A percentile compares a stretch with the other conserved stretches of the same genome.
phyloP scores from a whole-genome alignment of 2,113 vertebrate species.

The Fulmarus glacialis region DNA sequence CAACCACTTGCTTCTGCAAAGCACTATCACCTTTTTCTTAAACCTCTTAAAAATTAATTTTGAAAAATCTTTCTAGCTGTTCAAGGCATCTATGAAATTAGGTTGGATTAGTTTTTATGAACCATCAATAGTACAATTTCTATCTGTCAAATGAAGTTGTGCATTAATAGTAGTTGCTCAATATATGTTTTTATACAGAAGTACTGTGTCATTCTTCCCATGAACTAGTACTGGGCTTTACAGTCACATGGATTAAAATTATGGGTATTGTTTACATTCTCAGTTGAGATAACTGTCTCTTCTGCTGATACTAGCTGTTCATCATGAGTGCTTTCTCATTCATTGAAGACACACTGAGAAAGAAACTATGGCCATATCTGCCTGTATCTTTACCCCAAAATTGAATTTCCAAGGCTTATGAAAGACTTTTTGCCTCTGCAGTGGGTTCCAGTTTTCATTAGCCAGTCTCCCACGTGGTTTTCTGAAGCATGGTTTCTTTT shows the following conservation, averaged over 20 bases:
- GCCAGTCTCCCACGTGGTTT: not conserved
- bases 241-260: not conserved
- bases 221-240: not conserved
- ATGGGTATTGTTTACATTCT: not conserved
- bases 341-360: not conserved
- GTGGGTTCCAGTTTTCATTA: not conserved
- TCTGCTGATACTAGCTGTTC: not conserved
- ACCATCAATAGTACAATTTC: not conserved
- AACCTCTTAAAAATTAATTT: slow-evolving; percentile 25
- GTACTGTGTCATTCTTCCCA: not conserved
- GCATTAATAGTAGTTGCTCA: not conserved
- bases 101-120: not conserved
- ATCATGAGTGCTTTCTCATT: not conserved
- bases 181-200: not conserved
- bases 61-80: slow-evolving; percentile 2
- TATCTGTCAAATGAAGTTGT: not conserved
- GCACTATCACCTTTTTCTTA: not conserved
- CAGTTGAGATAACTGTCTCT: not conserved
- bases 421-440: not conserved
- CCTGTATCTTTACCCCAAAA: not conserved
- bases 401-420: not conserved
- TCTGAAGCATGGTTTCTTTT: not conserved
- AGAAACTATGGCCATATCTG: not conserved
- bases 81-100: slow-evolving; percentile 7
- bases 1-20: not conserved